phyloP scores from a whole-genome alignment of 2,888 invertebrate species.

The Drosophila acutilabella region DNA sequence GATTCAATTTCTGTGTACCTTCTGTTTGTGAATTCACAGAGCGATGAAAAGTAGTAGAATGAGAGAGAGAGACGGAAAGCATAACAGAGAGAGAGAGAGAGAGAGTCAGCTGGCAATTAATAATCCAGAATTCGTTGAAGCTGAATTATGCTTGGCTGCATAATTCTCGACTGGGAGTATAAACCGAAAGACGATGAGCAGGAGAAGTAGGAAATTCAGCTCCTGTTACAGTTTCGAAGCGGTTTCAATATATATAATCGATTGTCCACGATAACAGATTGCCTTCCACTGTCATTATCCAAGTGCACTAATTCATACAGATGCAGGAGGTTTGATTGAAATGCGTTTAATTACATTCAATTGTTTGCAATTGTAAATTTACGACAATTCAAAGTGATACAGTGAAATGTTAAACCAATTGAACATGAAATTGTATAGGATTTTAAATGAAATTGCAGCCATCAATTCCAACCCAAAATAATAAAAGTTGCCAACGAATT shows the following conservation, averaged over 20 bases:
- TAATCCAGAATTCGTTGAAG: conserved; percentile 10
- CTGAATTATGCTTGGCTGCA: conserved; percentile 49
- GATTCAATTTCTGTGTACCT: neutral
- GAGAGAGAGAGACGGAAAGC: neutral
- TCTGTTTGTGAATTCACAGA: neutral
- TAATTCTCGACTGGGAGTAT: conserved; percentile 14
- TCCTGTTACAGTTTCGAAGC: conserved; percentile 11
- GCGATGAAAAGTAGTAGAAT: neutral
- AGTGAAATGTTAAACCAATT: neutral
- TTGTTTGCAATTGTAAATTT: conserved; percentile 57
- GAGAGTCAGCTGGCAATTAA: conserved; percentile 25
- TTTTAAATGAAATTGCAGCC: neutral
- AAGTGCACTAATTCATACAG: conserved; percentile 20
- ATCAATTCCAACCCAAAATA: neutral
- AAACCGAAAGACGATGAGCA: neutral
- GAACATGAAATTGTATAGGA: neutral
- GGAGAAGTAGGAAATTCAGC: neutral
- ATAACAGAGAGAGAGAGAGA: neutral
- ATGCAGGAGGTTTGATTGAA: conserved; percentile 49
- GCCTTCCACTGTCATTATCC: conserved; percentile 44
- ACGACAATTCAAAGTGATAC: conserved; percentile 7
- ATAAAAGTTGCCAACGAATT: too few species aligned
- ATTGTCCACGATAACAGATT: conserved; percentile 53
- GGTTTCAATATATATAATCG: conserved; percentile 51
- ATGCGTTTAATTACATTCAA: conserved; percentile 72